phyloP scores from a whole-genome alignment of 2,888 invertebrate species.

The Noctua janthina region DNA sequence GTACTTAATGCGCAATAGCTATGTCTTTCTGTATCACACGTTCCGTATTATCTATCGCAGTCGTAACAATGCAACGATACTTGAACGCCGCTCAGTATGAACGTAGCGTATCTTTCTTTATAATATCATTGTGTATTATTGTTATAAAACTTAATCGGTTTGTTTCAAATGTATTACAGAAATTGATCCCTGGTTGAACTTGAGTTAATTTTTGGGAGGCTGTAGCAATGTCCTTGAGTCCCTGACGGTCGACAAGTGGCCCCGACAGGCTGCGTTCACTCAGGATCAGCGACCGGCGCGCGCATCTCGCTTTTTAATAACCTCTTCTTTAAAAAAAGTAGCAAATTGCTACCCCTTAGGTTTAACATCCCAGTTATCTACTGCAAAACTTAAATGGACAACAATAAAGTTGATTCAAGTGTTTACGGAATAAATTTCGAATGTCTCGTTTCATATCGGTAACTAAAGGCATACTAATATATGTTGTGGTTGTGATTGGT shows the following conservation, averaged over 20 bases:
- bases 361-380: background rate
- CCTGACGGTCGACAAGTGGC: conserved; percentile 61
- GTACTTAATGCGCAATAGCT: too few species aligned
- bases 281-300: conserved; percentile 64
- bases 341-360: background rate
- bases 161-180: conserved; percentile 41
- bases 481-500: background rate
- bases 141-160: too few species aligned
- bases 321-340: conserved; percentile 3
- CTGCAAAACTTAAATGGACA: background rate
- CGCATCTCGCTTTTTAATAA: conserved; percentile 29
- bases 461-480: background rate
- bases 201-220: conserved; percentile 68
- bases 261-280: conserved; percentile 57
- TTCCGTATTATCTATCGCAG: too few species aligned
- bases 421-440: conserved; percentile 2
- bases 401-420: background rate
- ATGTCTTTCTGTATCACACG: too few species aligned
- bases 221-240: conserved; percentile 66
- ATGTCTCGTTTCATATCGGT: background rate
- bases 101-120: too few species aligned
- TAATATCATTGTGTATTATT: too few species aligned
- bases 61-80: too few species aligned
- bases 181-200: conserved; percentile 67
- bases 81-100: too few species aligned